Percentiles rank a stretch among this genome's conserved stretches.
Conservation (phyloP, 2,113 vertebrate genomes). For the Serinus canaria region DNA sequence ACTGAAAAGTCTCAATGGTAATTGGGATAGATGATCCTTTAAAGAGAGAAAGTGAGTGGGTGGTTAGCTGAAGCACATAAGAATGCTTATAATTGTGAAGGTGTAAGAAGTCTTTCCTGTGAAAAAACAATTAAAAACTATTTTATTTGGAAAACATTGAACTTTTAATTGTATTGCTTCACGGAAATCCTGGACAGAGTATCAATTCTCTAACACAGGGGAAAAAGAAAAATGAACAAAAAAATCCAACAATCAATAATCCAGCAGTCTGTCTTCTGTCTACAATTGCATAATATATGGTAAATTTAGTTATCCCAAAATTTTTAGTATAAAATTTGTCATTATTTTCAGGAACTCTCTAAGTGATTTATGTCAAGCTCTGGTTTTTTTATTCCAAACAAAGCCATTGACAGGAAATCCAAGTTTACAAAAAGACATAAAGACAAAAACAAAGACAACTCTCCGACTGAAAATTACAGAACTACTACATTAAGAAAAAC, state of each 20-base stretch:
- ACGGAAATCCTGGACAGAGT: neutral
- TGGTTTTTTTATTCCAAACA: neutral
- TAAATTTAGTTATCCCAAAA: neutral
- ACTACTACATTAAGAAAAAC: neutral
- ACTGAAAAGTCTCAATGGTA: conserved; percentile 59
- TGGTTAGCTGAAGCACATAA: conserved; percentile 19
- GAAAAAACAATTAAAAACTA: conserved; percentile 46
- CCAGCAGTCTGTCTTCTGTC: neutral
- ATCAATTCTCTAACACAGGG: neutral
- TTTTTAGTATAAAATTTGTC: neutral
- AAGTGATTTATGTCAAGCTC: neutral
- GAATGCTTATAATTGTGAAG: conserved; percentile 54
- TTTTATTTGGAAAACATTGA: conserved; percentile 46
- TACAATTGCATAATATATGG: neutral
- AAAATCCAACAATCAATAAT: neutral
- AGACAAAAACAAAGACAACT: neutral
- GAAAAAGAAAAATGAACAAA: neutral
- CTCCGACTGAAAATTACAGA: neutral
- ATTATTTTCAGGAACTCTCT: neutral
- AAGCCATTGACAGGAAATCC: neutral
- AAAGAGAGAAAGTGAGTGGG: conserved; percentile 49
- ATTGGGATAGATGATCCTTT: conserved; percentile 28
- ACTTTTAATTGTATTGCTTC: conserved; percentile 26
- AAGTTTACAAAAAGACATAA: neutral
- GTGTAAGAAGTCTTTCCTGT: conserved; percentile 7